Conservation (phyloP, 2,113 vertebrate species). For the Chamaea fasciata region DNA sequence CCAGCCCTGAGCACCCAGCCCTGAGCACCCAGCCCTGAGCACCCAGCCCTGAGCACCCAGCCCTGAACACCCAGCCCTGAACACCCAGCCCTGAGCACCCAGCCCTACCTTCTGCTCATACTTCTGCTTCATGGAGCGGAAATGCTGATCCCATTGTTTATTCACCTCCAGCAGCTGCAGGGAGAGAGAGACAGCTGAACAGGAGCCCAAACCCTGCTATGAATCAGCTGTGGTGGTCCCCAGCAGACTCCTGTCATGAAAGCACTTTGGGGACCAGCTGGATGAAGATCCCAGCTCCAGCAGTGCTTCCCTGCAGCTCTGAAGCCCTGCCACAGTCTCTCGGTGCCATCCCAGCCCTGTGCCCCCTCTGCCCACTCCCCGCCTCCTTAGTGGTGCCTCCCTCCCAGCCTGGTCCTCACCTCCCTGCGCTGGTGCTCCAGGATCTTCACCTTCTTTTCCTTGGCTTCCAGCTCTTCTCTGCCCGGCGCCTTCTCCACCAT, state of each 20-base stretch:
- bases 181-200: constrained; percentile 1
- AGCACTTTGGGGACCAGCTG: neutral
- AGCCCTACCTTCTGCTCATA: constrained; percentile 93
- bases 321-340: neutral
- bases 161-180: constrained; percentile 94
- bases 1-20: neutral
- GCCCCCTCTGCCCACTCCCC: neutral
- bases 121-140: constrained; percentile 96
- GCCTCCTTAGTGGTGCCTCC: neutral
- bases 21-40: neutral
- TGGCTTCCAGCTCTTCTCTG: constrained; percentile 54
- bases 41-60: neutral
- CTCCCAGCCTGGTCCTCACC: constrained; percentile 70
- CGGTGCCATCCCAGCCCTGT: neutral
- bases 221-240: neutral
- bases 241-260: neutral
- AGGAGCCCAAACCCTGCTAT: neutral
- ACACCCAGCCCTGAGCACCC: neutral
- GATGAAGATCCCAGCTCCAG: neutral
- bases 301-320: neutral
- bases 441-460: constrained; percentile 92
- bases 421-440: constrained; percentile 96
- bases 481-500: constrained; percentile 49
- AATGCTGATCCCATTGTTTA: constrained; percentile 99
- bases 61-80: neutral